Evolutionary conservation across 2,888 invertebrate genomes (phyloP), one percentile per base, ranked within the genome.

Genomic region (Oscheius myriophilus): DNA sequence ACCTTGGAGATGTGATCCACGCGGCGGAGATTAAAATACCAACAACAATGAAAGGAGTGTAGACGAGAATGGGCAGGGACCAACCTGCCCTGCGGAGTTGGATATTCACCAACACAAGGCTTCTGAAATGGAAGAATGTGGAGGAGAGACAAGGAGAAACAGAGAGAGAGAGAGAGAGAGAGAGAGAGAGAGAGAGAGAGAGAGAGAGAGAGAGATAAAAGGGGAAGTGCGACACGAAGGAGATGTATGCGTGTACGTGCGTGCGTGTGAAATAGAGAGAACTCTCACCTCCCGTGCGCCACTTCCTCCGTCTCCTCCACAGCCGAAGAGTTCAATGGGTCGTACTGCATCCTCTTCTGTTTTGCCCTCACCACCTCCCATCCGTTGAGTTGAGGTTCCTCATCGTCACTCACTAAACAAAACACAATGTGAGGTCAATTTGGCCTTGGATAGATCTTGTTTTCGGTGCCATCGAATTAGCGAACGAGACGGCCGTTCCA

Each of bases 381-480:
- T 7, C 66, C 66, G 46, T 66, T 66, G 2, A 66, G 6, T 18
- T 39, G 55, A 1, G 42, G 43, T 21, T 39, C 39, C 16, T 65
- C 64, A 14, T 43, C 25, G 33, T 65, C 54, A 14, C n/a, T 9
- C n/a, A 55, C 64, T 65, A 54, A 65, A 53, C 16, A 33, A 9
- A 4, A 12, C 33, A 33, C n/a, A 51, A 21, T 26, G 26, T n/a
- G 39, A 18, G 14, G 4, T 49, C 46, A 26, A 12, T 49, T 45
- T 2, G 16, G 12, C 14, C 23, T 14, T 52, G 1, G 23, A 12
- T 6, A 33, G 33, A 33, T 33, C 33, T 33, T 33, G 33, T 33
- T 33, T 33, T 33, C 33, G 33, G 33, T 33, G 33, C 33, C 33
- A 33, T 33, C 33, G 33, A 33, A 33, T 33, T 33, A 33, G 33